These are phyloP conservation scores for Leptopterna dolabrata DNA, from an alignment of 2,888 invertebrate species.

Conservation along the genomic window DNA sequence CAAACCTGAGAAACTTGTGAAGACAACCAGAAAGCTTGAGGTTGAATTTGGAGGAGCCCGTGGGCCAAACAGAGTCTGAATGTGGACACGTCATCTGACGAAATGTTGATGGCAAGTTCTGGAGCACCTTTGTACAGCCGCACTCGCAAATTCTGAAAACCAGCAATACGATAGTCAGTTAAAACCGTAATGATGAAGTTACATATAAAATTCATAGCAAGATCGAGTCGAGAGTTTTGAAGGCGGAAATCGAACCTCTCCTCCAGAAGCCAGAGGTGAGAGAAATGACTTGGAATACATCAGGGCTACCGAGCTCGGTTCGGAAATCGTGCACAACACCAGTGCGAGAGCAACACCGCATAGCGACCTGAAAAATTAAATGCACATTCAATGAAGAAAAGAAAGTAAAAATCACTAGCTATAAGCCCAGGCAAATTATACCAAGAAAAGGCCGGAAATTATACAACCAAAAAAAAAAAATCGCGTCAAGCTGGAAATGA, in stretches of 20 bases:
- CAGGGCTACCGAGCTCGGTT: slow-evolving; percentile 54
- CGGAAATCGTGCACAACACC: slow-evolving; percentile 55
- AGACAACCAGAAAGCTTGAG: slow-evolving; percentile 41
- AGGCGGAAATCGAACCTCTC: not conserved
- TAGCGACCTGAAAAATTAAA: slow-evolving; percentile 16
- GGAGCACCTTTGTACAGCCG: slow-evolving; percentile 43
- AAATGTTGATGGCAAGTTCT: slow-evolving; percentile 42
- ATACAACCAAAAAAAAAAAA: no score
- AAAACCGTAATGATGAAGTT: not conserved
- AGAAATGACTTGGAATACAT: slow-evolving; percentile 58
- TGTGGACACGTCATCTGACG: slow-evolving; percentile 31
- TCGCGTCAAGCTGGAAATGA: no score
- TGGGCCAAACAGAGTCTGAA: slow-evolving; percentile 52
- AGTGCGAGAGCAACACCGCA: slow-evolving; percentile 56
- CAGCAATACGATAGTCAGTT: not conserved
- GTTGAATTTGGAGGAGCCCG: slow-evolving; percentile 55
- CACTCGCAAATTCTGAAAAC: slow-evolving; percentile 14
- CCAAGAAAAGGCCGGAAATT: no score
- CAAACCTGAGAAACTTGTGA: slow-evolving; percentile 48
- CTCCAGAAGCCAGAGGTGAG: not conserved
- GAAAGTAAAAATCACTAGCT: not conserved
- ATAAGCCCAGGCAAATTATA: no score
- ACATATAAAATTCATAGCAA: no score
- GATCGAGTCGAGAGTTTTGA: no score
- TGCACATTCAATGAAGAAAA: no score